Percentiles rank a stretch among this genome's conserved stretches.
phyloP scores from a whole-genome alignment of 2,797 vertebrate genomes.

The Onychomys arenicola region DNA sequence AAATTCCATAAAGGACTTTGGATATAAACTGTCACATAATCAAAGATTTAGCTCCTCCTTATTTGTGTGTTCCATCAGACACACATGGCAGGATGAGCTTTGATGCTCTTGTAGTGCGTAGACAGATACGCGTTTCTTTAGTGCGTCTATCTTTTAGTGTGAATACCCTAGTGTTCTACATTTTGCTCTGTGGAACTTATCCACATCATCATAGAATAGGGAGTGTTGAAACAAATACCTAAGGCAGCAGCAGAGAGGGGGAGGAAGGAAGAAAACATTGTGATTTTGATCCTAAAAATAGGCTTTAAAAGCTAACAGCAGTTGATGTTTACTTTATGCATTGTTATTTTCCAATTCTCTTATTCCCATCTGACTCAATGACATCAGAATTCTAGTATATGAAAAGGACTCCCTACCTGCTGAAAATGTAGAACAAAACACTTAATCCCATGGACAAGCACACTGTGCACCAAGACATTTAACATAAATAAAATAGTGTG shows the following conservation, averaged over 20 bases:
- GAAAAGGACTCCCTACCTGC: constrained; percentile 78
- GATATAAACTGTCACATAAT: not conserved
- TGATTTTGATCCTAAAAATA: constrained; percentile 32
- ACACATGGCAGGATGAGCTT: not conserved
- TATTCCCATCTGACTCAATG: constrained; percentile 58
- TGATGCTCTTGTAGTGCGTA: not conserved
- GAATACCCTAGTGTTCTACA: not conserved
- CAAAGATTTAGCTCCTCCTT: not conserved
- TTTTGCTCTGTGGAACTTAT: not conserved
- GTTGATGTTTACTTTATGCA: constrained; percentile 74
- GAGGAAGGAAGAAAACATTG: constrained; percentile 6
- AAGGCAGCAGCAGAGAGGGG: constrained; percentile 54
- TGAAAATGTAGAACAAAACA: constrained; percentile 79
- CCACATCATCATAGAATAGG: constrained; percentile 52
- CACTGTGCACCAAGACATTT: constrained; percentile 74
- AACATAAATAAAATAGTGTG: constrained; percentile 56
- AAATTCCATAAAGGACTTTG: constrained; percentile 32
- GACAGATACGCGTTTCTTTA: not conserved
- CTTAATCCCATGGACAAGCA: constrained; percentile 81
- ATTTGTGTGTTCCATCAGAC: constrained; percentile 49
- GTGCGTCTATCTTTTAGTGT: not conserved
- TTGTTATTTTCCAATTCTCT: constrained; percentile 78
- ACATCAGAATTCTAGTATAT: constrained; percentile 75
- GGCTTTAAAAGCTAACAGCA: constrained; percentile 64
- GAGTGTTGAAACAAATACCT: constrained; percentile 59